Evolutionary conservation across 64 coral and sea anemone genomes (phyloP).

Genomic region (Trachythela sp.): DNA sequence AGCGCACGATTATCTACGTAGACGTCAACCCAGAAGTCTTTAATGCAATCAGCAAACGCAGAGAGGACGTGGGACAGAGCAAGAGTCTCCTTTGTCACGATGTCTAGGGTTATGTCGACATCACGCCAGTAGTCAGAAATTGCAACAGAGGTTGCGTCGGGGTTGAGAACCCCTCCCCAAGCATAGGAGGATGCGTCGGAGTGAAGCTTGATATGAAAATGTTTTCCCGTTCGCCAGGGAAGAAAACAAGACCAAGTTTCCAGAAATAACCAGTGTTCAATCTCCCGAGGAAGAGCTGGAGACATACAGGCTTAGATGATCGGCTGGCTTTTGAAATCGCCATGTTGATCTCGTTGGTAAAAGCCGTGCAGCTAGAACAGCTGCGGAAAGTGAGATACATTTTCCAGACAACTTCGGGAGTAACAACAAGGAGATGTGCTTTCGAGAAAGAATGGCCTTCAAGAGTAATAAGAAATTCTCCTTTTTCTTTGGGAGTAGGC

Average conservation of each 20-base stretch:
- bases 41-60: background rate
- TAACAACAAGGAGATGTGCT: background rate
- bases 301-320: background rate
- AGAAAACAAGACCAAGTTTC: too few species aligned
- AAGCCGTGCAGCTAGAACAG: constrained; percentile 31
- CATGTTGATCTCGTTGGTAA: background rate
- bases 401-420: background rate
- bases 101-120: background rate
- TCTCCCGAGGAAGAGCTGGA: constrained; percentile 34
- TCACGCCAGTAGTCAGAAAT: too few species aligned
- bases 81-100: constrained; percentile 1
- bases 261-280: too few species aligned
- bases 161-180: background rate
- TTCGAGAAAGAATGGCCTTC: background rate
- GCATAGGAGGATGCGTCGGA: background rate
- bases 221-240: too few species aligned
- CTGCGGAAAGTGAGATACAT: constrained; percentile 13
- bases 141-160: too few species aligned
- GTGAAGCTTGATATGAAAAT: background rate
- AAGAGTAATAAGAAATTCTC: background rate
- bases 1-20: constrained; percentile 14
- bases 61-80: background rate
- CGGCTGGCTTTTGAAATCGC: background rate
- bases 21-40: background rate
- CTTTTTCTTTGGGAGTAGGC: background rate